Percentiles rank a stretch among this genome's conserved stretches.
phyloP scores from a whole-genome alignment of 2,797 vertebrate species.

The Pantherophis vulpinus region DNA sequence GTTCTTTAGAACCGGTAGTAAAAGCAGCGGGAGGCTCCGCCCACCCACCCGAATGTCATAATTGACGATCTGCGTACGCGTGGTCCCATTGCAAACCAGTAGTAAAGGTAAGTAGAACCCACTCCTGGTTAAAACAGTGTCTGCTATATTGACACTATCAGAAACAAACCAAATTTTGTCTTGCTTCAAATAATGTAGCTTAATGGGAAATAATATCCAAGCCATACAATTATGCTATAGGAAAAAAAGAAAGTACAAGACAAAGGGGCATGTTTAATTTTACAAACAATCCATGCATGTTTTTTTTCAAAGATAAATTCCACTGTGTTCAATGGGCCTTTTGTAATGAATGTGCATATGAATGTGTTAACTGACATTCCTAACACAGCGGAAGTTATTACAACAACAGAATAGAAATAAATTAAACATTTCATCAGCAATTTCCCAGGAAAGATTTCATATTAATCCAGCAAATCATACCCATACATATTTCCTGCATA shows the following conservation, averaged over 20 bases:
- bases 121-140: background rate
- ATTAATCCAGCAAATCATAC: slow-evolving; percentile 3
- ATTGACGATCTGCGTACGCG: too few relatives aligned
- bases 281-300: background rate
- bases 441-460: background rate
- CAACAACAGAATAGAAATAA: background rate
- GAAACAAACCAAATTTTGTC: background rate
- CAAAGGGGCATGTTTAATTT: background rate
- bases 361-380: background rate
- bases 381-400: background rate
- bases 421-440: background rate
- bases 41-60: too few relatives aligned
- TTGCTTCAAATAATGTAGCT: background rate
- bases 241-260: background rate
- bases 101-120: too few relatives aligned
- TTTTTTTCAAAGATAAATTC: background rate
- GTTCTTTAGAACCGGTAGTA: too few relatives aligned
- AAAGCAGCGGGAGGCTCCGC: too few relatives aligned
- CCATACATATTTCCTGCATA: background rate
- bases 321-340: background rate
- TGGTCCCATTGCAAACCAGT: too few relatives aligned
- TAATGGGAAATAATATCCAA: background rate
- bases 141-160: background rate
- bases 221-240: background rate
- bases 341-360: background rate